Conservation (phyloP, 2,113 vertebrate genomes). For the Campylorhamphus procurvoides region DNA sequence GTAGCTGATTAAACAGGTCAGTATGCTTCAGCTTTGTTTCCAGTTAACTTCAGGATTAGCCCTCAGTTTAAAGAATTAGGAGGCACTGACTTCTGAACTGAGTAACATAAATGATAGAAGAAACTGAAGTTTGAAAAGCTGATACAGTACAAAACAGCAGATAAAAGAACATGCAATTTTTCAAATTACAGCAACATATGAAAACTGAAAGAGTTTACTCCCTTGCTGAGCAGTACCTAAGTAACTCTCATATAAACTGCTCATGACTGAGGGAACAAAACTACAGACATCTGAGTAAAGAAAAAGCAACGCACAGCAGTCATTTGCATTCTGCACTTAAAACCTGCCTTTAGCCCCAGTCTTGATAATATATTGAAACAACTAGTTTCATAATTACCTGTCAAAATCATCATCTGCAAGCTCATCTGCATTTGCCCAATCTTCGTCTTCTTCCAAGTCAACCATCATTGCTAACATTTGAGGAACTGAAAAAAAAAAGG, state of each 20-base stretch:
- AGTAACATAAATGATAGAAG: background rate
- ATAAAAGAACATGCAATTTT: background rate
- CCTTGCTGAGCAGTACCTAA: background rate
- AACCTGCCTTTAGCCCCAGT: background rate
- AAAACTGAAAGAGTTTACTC: background rate
- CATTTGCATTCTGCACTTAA: background rate
- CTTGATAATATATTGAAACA: background rate
- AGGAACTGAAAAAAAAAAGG: conserved; percentile 79
- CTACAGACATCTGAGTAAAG: background rate
- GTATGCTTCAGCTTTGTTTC: background rate
- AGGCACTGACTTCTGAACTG: background rate
- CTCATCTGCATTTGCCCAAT: conserved; percentile 96
- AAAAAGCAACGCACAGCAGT: background rate
- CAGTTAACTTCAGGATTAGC: background rate
- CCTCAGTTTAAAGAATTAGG: background rate
- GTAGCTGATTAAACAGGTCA: background rate
- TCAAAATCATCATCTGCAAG: conserved; percentile 97
- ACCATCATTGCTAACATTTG: conserved; percentile 99
- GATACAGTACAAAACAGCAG: background rate
- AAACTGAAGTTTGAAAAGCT: background rate
- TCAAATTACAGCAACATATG: background rate
- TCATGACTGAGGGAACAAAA: background rate
- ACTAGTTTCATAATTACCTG: conserved; percentile 77
- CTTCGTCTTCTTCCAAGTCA: conserved; percentile 96
- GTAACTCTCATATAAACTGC: background rate